These are phyloP conservation scores for Patiria miniata DNA, from an alignment of 35 echinoderm and acorn worm genomes.

Conservation along the genomic window DNA sequence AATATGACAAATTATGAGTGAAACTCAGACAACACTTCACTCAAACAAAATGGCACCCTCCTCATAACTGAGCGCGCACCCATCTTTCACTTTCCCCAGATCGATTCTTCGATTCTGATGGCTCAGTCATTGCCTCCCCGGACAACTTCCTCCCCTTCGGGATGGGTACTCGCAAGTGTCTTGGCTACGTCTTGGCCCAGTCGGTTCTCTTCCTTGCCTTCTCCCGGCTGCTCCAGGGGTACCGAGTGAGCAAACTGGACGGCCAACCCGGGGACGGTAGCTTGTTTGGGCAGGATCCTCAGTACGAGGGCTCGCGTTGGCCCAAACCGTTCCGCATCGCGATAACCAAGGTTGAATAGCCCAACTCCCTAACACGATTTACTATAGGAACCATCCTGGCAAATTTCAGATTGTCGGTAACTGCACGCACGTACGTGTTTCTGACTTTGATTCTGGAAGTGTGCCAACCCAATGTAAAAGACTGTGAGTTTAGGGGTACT, in stretches of 20 bases:
- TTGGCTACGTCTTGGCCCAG: neutral
- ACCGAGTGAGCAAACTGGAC: neutral
- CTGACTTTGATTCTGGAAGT: too few relatives aligned
- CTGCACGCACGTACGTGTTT: too few relatives aligned
- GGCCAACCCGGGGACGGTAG: neutral
- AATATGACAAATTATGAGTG: too few relatives aligned
- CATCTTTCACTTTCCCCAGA: too few relatives aligned
- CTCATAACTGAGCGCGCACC: too few relatives aligned
- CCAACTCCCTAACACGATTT: too few relatives aligned
- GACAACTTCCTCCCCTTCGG: neutral
- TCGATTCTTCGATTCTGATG: neutral
- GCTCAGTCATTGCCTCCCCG: neutral
- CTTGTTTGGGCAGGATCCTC: neutral
- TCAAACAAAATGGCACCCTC: too few relatives aligned
- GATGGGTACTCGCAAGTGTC: neutral
- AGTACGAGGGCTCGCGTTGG: neutral
- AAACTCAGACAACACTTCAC: too few relatives aligned
- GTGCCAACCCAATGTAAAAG: too few relatives aligned
- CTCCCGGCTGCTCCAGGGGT: neutral
- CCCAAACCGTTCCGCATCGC: neutral
- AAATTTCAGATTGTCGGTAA: too few relatives aligned
- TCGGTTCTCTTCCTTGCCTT: conserved; percentile 6
- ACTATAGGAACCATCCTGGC: too few relatives aligned
- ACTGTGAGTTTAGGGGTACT: too few relatives aligned
- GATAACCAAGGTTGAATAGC: neutral